A percentile compares a stretch with the other conserved stretches of the same genome.
phyloP scores from a whole-genome alignment of 2,888 invertebrate genomes.

The Agapostemon virescens region DNA sequence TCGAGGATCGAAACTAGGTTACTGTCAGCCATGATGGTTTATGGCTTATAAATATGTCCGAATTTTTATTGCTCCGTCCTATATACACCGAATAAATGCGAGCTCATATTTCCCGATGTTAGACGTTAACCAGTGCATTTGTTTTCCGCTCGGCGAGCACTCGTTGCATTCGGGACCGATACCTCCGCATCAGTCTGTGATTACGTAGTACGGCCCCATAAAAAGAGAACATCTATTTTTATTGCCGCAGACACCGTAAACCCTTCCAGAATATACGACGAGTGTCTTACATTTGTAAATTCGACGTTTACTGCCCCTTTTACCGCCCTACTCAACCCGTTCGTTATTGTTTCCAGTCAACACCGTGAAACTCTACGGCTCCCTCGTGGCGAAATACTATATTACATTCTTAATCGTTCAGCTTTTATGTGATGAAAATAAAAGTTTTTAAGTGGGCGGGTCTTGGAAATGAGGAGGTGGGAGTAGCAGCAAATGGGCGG shows the following conservation, averaged over 20 bases:
- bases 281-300: conserved; percentile 2
- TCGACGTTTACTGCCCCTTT: neutral
- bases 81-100: neutral
- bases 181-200: neutral
- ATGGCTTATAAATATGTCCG: conserved; percentile 12
- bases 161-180: neutral
- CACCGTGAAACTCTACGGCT: neutral
- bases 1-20: neutral
- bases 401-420: neutral
- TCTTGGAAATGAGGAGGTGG: too few relatives aligned
- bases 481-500: neutral
- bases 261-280: neutral
- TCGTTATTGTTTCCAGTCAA: neutral
- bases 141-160: neutral
- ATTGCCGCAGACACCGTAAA: neutral
- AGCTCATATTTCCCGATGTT: neutral
- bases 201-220: neutral
- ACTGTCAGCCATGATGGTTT: neutral
- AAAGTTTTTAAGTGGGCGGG: neutral
- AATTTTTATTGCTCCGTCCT: neutral
- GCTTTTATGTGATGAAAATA: neutral
- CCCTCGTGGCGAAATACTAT: neutral
- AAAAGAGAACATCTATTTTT: conserved; percentile 5
- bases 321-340: neutral
- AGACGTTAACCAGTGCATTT: neutral